phyloP scores from a whole-genome alignment of 2,888 invertebrate species.

The Theretra japonica region DNA sequence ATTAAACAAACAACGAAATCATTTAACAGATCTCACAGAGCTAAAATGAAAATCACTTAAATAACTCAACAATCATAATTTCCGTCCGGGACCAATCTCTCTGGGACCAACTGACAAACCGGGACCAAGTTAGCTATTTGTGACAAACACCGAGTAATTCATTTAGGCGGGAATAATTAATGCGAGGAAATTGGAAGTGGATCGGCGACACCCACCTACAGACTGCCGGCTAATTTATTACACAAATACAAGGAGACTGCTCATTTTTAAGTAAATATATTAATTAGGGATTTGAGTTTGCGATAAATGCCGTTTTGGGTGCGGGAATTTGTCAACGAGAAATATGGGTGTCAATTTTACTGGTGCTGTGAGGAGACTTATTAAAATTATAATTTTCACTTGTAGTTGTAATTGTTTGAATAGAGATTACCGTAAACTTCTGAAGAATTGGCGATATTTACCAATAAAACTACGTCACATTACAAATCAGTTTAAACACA shows the following conservation, averaged over 20 bases:
- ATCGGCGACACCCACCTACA: conserved; percentile 1
- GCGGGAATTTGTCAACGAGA: not conserved
- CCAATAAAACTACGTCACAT: too few species aligned
- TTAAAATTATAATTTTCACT: too few species aligned
- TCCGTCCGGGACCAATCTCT: not conserved
- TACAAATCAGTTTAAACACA: too few species aligned
- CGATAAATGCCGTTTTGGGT: not conserved
- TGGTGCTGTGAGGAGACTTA: too few species aligned
- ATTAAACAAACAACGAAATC: too few species aligned
- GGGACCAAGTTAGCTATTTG: conserved; percentile 19
- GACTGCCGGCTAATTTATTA: not conserved
- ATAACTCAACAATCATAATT: not conserved
- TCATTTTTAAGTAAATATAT: not conserved
- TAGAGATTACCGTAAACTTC: too few species aligned
- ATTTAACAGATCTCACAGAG: too few species aligned
- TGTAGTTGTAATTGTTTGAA: too few species aligned
- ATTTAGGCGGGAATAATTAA: conserved; percentile 35
- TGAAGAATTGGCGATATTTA: too few species aligned
- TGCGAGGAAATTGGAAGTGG: conserved; percentile 32
- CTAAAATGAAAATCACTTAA: too few species aligned
- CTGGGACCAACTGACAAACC: not conserved
- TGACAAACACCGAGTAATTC: conserved; percentile 31
- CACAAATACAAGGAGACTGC: not conserved
- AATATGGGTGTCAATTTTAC: too few species aligned
- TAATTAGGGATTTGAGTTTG: not conserved